Evolutionary conservation across 2,797 vertebrate species (phyloP), one percentile per base, ranked within the genome.

Genomic region (Lepus oiostolus): DNA sequence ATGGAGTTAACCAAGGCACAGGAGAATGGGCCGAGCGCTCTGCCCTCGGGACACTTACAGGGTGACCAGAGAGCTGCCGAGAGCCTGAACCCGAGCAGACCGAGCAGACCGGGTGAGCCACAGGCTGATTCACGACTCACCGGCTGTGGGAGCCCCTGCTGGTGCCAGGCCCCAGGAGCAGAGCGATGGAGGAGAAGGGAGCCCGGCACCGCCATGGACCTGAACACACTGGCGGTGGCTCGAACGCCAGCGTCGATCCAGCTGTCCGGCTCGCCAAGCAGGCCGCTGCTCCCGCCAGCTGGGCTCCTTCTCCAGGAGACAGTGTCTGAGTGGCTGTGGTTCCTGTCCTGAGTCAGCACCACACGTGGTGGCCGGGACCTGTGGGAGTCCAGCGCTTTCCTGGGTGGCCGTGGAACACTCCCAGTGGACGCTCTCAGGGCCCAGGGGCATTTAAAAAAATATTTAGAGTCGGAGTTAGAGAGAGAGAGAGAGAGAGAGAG

Each of bases 1-100:
- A 21, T 7, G 1, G 35, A 62, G 54, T 30, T 32, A 35, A 32
- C 2, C 21, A 65, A 72, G 42, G 19, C 16, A 1, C 7, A 11
- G n/a, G 58, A 85, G 6, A 54, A 4, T 16, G 3, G n/a, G 24
- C 47, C 19, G n/a, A 60, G 42, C n/a, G 22, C 22, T n/a, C 60
- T 2, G 7, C 11, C 16, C 30, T 54, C 30, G 3, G 85, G 30
- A 86, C 65, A 74, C 60, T 16, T 30, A 54, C 30, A 10, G 4
- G 26, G 1, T 4, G n/a, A 21, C 7, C 4, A 35, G 70, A n/a
- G 11, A 2, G 32, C 38, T 0, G 9, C 5, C 0, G n/a, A 0
- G 38, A 86, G 81, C 67, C 42, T 42, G 42, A 42, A 9, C 42
- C 42, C 42, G 42, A 42, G 42, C 42, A 42, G 42, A 42, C 42